These are phyloP conservation scores for Strigamia maritima DNA, from an alignment of 2,888 invertebrate species.

Conservation along the genomic window DNA sequence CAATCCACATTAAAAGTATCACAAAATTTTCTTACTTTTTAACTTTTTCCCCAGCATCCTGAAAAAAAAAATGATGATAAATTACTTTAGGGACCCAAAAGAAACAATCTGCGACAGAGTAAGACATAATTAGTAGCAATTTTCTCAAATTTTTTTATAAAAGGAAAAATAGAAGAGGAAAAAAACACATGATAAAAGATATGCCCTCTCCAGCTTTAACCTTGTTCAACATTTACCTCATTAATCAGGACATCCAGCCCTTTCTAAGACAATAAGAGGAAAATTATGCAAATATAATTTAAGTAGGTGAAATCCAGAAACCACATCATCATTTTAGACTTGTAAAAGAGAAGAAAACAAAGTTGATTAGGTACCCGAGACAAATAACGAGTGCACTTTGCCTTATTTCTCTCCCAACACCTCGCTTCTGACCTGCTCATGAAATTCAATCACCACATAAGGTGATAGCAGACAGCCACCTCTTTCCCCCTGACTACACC, in stretches of 20 bases:
- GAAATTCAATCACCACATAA: constrained; percentile 27
- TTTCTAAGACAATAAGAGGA: not conserved
- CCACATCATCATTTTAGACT: too few relatives aligned
- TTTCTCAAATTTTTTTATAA: not conserved
- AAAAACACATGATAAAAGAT: not conserved
- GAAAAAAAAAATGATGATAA: not conserved
- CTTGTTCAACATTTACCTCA: not conserved
- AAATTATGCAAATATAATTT: constrained; percentile 9
- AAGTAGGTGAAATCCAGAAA: not conserved
- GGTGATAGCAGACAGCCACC: constrained; percentile 21
- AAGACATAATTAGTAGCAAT: constrained; percentile 21
- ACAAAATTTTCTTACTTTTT: not conserved
- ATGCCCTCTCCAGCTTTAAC: not conserved
- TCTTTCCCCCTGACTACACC: constrained; percentile 24
- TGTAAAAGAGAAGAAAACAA: not conserved
- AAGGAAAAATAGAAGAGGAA: not conserved
- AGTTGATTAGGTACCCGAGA: not conserved
- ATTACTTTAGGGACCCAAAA: not conserved
- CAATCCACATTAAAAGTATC: not conserved
- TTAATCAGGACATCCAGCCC: not conserved
- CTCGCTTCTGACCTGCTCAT: constrained; percentile 11
- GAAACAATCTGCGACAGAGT: not conserved
- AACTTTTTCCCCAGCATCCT: not conserved
- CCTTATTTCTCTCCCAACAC: not conserved
- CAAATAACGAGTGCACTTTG: constrained; percentile 15